Evolutionary conservation across 2,888 invertebrate genomes (phyloP), one percentile per base, ranked within the genome.

Genomic region (Podotricha telesiphe): DNA sequence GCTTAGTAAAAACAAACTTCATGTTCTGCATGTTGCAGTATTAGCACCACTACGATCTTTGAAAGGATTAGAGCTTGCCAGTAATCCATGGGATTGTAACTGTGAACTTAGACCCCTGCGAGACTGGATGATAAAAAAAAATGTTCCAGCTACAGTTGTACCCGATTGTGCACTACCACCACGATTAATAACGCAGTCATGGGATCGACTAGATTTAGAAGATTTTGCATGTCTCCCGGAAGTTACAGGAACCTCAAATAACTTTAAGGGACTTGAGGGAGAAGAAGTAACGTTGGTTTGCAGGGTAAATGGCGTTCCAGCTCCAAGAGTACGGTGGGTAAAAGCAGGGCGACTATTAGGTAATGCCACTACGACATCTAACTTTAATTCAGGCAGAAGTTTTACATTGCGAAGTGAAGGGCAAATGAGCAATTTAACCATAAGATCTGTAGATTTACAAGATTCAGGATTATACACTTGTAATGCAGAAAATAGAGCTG

Each of bases 1-100:
- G 82, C 88, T 97, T 67, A 96, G 96, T 81, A 95, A 95, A 76
- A 97, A 97, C 83, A 94, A 94, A 80, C 83, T 97, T 72, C 93
- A 94, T 61, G 94, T 95, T 71, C 93, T 97, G 15, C 93, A 94
- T 68, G 94, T 96, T 15, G 94, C 94, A 45, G 94, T 95, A 13
- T 90, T 97, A 71, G 95, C 95, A 0, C 94, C 95, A 11, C 86
- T 97, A 56, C 91, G 95, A 74, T 95, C 94, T 73, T 86, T 97
- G 64, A 96, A 96, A 80, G 96, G 96, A 15, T 87, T 97, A 72
- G 96, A 96, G 78, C 86, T 97, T 74, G 95, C 96, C n/a, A 94
- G 94, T 70, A 97, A 97, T 86, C 96, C 96, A 0, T 97, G 97
- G 96, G 96, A 96, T 83, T 97, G 97, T 84, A 95, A 96, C 51